Conservation (phyloP, 2,888 invertebrate genomes). For the Hypolimnas misippus region DNA sequence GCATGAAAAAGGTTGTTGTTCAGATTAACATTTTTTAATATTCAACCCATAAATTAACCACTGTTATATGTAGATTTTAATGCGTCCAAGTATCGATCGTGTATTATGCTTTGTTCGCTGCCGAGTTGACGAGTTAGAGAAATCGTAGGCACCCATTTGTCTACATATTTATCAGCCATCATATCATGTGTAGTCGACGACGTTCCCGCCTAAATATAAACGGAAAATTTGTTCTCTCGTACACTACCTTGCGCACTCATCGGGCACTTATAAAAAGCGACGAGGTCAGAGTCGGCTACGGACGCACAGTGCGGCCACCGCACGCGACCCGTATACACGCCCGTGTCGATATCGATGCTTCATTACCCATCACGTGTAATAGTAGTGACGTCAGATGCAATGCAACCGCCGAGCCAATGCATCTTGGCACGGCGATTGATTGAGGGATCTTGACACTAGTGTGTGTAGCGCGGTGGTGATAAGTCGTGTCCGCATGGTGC, state of each 20-base stretch:
- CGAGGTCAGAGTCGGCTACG: conserved; percentile 74
- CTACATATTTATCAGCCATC: conserved; percentile 31
- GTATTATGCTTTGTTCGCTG: not conserved
- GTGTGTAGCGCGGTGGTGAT: conserved; percentile 66
- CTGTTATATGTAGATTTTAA: too few relatives aligned
- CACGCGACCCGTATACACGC: conserved; percentile 77
- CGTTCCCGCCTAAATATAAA: conserved; percentile 75
- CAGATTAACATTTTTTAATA: not conserved
- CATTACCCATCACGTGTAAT: conserved; percentile 69
- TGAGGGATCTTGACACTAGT: conserved; percentile 64
- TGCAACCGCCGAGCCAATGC: conserved; percentile 77
- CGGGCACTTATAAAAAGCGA: conserved; percentile 81
- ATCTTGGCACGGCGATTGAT: conserved; percentile 76
- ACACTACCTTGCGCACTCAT: conserved; percentile 75
- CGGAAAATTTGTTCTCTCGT: conserved; percentile 65
- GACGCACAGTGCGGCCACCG: conserved; percentile 74
- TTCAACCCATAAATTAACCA: not conserved
- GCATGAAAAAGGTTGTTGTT: not conserved
- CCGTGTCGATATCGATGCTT: conserved; percentile 71
- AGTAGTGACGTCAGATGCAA: conserved; percentile 69
- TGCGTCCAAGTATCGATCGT: not conserved
- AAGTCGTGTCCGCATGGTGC: conserved; percentile 81
- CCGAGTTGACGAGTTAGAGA: conserved; percentile 1
- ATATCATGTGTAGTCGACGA: conserved; percentile 55
- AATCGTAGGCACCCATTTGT: conserved; percentile 14